Base-by-base conservation (phyloP, 2,113 vertebrate genomes). In the Caranx melampygus region DNA sequence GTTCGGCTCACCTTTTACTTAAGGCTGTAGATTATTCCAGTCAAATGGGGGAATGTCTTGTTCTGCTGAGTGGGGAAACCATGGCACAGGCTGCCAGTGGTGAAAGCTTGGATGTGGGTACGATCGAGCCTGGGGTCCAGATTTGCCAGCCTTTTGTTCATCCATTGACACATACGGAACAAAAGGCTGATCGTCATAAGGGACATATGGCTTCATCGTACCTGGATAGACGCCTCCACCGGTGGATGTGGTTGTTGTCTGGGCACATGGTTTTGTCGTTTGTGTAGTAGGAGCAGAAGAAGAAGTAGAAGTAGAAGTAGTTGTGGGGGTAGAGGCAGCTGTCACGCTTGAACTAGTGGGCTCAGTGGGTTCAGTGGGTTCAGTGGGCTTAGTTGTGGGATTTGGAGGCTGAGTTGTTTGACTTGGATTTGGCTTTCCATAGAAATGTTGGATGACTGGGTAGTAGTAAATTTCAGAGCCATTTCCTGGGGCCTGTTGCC, bases 51-150 rank as follows among this genome's bases (percentile, higher is more conserved):
- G 15, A 33, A n/a, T 0, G 20, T 21, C 33, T 40, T 42, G 2
- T 13, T 62, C 40, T 1, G 21, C 15, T 3, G 6, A n/a, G 1
- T 35, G 4, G 2, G 31, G 10, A 70, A 37, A 52, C 86, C 74
- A 79, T 14, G 60, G 71, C 5, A 26, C 35, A 35, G 49, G n/a
- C 26, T 33, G 20, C 82, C 71, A 79, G 60, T 66, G 11, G 47
- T 69, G 5, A 9, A 71, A 71, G 26, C 35, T 18, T 15, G 59
- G 35, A n/a, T 57, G 51, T 26, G 35, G 60, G 33, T 64, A 6
- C 37, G 55, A 47, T 5, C 0, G 37, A 33, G n/a, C 11, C 47
- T 75, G n/a, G 1, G 6, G 35, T 65, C 40, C 64, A 77, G 72
- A 82, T 52, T 78, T 18, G 1, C 6, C 34, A 21, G 6, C 26